Base-by-base conservation (phyloP, 2,888 invertebrate genomes). In the Tenthredo notha region DNA sequence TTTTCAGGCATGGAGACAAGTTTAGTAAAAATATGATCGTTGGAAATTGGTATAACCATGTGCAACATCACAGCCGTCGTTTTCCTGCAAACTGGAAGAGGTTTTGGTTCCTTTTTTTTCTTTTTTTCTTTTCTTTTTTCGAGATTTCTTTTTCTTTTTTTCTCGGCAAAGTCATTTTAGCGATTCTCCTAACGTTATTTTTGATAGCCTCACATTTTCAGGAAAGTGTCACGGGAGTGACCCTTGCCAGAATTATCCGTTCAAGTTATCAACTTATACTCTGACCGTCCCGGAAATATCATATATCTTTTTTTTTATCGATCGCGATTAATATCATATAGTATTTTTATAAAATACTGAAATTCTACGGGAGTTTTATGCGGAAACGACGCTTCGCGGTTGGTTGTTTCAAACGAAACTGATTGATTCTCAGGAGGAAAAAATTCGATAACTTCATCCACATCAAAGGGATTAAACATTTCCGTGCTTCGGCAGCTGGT, bases 401-500 rank as follows among this genome's bases (percentile, higher is more conserved):
- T 54, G 29, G 21, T 77, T 77, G 77, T 50, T 50, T 77, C 54
- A 50, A 77, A 18, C 18, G 61, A 65, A 80, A 61, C 47, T 80
- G 61, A 80, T 80, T 37, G 80, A 80, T 61, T 80, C 47, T 80
- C 37, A n/a, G n/a, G n/a, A 58, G 37, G n/a, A 58, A 25, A 15
- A 40, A 37, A 40, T 37, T 65, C 65, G 80, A 61, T 47, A 80
- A 61, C 77, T 25, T n/a, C 25, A 54, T 61, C 80, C n/a, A 80
- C 61, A 61, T 80, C 80, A 80, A 80, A 80, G 61, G 29, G 80
- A 80, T 80, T 40, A 47, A 61, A 80, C 58, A 58, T 61, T 58
- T 61, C 47, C 21, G 18, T 47, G 29, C 7, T 18, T 15, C 50
- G 67, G 67, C 67, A 67, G 15, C 67, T 67, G 67, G n/a, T 29